These are phyloP conservation scores for Siphamia tubifer DNA, from an alignment of 2,113 vertebrate species.

Conservation along the genomic window DNA sequence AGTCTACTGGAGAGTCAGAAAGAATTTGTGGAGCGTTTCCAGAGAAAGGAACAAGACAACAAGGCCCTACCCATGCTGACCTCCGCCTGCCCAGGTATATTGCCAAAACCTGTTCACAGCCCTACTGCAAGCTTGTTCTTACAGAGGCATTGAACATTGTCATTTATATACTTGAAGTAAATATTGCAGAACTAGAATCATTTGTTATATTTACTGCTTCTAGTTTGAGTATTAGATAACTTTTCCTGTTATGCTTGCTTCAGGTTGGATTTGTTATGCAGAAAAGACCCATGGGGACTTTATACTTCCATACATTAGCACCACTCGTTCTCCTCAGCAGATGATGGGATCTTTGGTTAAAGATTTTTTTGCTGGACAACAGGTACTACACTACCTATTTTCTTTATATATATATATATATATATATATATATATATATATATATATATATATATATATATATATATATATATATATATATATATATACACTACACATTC, in stretches of 20 bases:
- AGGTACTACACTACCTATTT: constrained; percentile 77
- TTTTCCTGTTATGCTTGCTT: not conserved
- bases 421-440: no score
- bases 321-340: constrained; percentile 92
- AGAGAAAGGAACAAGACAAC: constrained; percentile 71
- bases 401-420: no score
- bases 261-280: constrained; percentile 98
- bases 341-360: constrained; percentile 96
- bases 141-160: no score
- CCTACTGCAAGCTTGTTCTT: no score
- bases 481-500: no score
- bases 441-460: no score
- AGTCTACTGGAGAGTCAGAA: constrained; percentile 91
- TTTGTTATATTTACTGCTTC: not conserved
- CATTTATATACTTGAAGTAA: no score
- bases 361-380: constrained; percentile 84
- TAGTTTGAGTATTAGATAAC: no score
- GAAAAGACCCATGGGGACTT: constrained; percentile 94
- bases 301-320: constrained; percentile 91
- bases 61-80: constrained; percentile 88
- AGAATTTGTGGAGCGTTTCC: constrained; percentile 91
- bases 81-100: constrained; percentile 93
- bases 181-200: no score
- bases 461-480: no score
- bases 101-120: not conserved